Evolutionary conservation across 2,113 vertebrate genomes (phyloP).

Genomic region (Phalacrocorax carbo): DNA sequence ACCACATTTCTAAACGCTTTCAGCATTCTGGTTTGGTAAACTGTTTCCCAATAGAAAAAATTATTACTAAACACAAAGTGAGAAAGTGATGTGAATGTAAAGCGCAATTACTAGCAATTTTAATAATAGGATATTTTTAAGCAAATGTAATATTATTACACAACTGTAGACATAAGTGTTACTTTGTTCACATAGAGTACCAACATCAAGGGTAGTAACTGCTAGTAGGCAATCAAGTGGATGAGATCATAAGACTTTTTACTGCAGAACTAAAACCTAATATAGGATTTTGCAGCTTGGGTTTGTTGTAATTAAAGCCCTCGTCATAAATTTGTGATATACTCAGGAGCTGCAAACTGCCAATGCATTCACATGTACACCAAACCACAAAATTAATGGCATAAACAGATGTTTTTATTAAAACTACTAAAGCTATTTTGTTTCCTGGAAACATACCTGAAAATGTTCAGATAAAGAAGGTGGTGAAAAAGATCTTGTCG

Average conservation of each 20-base stretch:
- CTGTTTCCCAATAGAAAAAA: conserved; percentile 4
- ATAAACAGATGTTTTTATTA: not conserved
- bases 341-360: not conserved
- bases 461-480: not conserved
- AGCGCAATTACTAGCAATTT: not conserved
- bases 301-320: not conserved
- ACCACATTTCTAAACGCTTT: conserved; percentile 5
- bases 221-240: not conserved
- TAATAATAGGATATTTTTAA: not conserved
- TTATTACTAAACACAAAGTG: not conserved
- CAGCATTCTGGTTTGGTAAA: not conserved
- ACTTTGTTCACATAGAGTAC: not conserved
- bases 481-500: not conserved
- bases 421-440: not conserved
- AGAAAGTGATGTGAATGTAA: not conserved
- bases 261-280: not conserved
- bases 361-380: not conserved
- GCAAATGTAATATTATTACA: not conserved
- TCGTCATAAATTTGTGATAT: not conserved
- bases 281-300: not conserved
- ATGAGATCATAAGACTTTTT: conserved; percentile 36
- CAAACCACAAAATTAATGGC: not conserved
- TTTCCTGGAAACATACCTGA: not conserved
- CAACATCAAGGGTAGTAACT: conserved; percentile 12
- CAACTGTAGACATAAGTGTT: not conserved